Evolutionary conservation across 2,888 invertebrate species (phyloP).

Genomic region (Ophraella communa): DNA sequence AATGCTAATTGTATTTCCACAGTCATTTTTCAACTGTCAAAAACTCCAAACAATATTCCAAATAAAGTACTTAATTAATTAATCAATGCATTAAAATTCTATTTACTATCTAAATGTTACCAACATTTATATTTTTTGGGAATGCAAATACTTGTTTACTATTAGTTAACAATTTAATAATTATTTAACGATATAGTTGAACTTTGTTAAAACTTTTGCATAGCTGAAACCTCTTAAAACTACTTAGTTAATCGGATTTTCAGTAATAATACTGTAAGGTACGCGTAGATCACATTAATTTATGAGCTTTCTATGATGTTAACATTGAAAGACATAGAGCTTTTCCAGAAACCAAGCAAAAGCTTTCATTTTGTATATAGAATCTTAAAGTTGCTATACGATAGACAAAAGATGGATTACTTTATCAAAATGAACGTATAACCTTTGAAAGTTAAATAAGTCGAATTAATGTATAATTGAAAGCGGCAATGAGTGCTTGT

Average conservation of each 20-base stretch:
- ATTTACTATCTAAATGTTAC: too few relatives aligned
- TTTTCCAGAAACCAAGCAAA: conserved; percentile 7
- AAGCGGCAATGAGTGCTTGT: neutral
- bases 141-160: too few relatives aligned
- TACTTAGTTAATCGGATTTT: neutral
- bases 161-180: too few relatives aligned
- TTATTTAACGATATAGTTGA: too few relatives aligned
- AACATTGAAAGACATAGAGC: neutral
- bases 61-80: too few relatives aligned
- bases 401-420: neutral
- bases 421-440: neutral
- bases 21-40: too few relatives aligned
- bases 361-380: neutral
- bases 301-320: neutral
- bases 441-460: neutral
- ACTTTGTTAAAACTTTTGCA: too few relatives aligned
- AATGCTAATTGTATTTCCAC: too few relatives aligned
- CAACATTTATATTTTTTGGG: too few relatives aligned
- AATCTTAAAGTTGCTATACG: neutral
- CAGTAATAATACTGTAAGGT: neutral
- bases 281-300: neutral
- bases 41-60: too few relatives aligned
- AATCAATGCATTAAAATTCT: too few relatives aligned
- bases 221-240: neutral
- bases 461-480: neutral